phyloP scores from a whole-genome alignment of 1,140 invertebrate species.

The Hylaeus volcanicus region DNA sequence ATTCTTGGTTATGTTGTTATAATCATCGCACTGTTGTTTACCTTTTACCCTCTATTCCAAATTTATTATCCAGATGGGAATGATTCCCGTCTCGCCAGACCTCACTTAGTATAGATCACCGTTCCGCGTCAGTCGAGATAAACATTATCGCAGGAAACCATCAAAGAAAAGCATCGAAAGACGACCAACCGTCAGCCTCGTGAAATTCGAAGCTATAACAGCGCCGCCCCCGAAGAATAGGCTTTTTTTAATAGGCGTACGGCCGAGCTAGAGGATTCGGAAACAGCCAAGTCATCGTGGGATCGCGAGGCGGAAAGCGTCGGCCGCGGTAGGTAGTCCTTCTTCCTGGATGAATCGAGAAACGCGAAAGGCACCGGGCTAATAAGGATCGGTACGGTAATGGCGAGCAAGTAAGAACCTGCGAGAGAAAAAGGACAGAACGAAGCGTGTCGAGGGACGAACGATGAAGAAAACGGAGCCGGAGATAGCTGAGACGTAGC shows the following conservation, averaged over 20 bases:
- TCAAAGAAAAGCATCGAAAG: slow-evolving; percentile 4
- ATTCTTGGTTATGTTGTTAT: no score
- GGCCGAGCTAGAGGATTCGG: slow-evolving; percentile 55
- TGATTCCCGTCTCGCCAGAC: no score
- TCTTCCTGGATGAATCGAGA: slow-evolving; percentile 18
- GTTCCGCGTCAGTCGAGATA: no score
- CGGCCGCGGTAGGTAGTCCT: slow-evolving; percentile 54
- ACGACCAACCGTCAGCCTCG: slow-evolving; percentile 9
- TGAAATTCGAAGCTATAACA: slow-evolving; percentile 53
- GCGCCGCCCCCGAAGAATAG: slow-evolving; percentile 7
- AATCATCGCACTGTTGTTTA: no score
- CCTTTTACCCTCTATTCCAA: no score
- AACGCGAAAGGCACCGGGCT: slow-evolving; percentile 43
- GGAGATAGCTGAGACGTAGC: slow-evolving; percentile 4
- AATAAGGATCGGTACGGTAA: slow-evolving; percentile 64
- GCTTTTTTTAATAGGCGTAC: slow-evolving; percentile 43
- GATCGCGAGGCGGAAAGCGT: slow-evolving; percentile 14
- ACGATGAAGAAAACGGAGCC: slow-evolving; percentile 36
- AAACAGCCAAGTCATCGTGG: slow-evolving; percentile 50
- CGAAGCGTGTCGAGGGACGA: slow-evolving; percentile 13
- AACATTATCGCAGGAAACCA: no score
- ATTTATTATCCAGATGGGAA: no score
- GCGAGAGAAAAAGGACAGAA: slow-evolving; percentile 6
- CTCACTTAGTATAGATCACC: no score
- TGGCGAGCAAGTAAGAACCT: slow-evolving; percentile 39